phyloP scores from a whole-genome alignment of 2,797 vertebrate genomes.

The Anguilla pacifica region DNA sequence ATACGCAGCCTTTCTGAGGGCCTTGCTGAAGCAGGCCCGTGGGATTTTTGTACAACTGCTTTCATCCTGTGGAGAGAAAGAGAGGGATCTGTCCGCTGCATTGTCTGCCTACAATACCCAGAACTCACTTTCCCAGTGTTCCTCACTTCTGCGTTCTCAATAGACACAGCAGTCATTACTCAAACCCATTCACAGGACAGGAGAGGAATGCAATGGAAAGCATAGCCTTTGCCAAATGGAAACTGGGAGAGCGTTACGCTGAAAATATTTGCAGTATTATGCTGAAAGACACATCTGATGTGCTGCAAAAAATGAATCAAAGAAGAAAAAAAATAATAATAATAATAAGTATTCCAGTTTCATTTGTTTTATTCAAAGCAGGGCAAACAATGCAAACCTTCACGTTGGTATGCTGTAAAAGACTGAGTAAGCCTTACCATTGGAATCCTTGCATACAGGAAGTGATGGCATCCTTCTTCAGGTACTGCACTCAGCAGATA shows the following conservation, averaged over 20 bases:
- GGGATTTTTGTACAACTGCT: not conserved
- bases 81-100: not conserved
- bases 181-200: not conserved
- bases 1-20: not conserved
- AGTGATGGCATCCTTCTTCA: not conserved
- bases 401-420: not conserved
- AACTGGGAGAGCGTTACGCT: not conserved
- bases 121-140: conserved; percentile 12
- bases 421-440: not conserved
- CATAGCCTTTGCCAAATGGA: not conserved
- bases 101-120: not conserved
- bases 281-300: not conserved
- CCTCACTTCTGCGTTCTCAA: not conserved
- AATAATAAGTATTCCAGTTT: not conserved
- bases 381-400: not conserved
- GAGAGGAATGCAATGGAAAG: not conserved
- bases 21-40: not conserved
- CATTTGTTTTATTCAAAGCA: not conserved
- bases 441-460: not conserved
- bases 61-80: not conserved
- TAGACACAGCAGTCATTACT: not conserved
- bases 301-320: not conserved
- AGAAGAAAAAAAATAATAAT: not conserved
- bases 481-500: not conserved
- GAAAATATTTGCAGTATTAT: not conserved